Conservation (phyloP, 2,797 vertebrate genomes). For the Brachyrhaphis roseni region DNA sequence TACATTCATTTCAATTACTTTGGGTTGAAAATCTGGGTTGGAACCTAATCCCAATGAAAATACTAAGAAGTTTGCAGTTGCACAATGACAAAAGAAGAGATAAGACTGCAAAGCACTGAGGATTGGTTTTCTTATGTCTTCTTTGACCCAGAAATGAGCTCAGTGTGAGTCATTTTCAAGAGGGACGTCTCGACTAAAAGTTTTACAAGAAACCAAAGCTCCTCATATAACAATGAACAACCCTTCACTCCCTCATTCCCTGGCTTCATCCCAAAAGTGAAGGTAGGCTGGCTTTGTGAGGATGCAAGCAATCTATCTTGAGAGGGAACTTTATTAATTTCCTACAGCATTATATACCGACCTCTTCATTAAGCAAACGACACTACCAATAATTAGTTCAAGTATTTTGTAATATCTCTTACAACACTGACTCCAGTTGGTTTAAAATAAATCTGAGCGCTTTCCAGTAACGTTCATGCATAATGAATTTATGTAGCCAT, state of each 20-base stretch:
- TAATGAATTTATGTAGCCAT: neutral
- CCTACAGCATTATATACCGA: neutral
- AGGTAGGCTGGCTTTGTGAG: neutral
- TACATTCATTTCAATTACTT: neutral
- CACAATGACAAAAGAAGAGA: neutral
- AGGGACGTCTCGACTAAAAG: neutral
- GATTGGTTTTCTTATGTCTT: neutral
- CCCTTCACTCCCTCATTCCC: slow-evolving; percentile 1
- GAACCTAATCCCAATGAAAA: neutral
- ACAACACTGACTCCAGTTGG: neutral
- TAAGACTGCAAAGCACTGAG: neutral
- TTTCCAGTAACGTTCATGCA: neutral
- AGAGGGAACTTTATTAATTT: slow-evolving; percentile 1
- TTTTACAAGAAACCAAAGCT: slow-evolving; percentile 1
- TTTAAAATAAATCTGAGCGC: neutral
- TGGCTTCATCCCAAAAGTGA: neutral
- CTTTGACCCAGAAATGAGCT: neutral
- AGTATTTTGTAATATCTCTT: neutral
- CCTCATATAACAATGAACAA: neutral
- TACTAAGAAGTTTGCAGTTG: neutral
- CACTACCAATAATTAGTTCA: neutral
- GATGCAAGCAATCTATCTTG: neutral
- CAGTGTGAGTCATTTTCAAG: neutral
- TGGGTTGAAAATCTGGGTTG: neutral
- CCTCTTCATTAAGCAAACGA: neutral